Conservation (phyloP, 2,888 invertebrate species). For the Colostygia pectinataria region DNA sequence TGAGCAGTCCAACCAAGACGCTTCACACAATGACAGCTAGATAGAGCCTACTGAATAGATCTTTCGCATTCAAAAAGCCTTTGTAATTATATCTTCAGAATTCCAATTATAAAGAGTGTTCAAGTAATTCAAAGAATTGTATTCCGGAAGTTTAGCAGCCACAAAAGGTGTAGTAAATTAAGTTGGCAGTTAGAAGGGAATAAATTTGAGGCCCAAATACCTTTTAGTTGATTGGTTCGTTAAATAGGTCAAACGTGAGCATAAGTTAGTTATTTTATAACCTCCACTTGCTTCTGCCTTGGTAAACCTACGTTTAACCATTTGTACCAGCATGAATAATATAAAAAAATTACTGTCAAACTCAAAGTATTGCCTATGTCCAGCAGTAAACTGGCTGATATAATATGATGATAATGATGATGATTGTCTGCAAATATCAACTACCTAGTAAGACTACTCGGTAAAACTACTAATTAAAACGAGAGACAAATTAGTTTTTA, state of each 20-base stretch:
- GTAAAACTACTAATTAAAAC: no score
- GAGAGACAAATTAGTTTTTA: no score
- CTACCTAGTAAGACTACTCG: no score
- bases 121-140: slow-evolving; percentile 4
- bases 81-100: slow-evolving; percentile 10
- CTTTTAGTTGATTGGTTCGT: slow-evolving; percentile 25
- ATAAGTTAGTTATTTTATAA: slow-evolving; percentile 16
- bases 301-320: not conserved
- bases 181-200: slow-evolving; percentile 19
- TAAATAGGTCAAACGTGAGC: slow-evolving; percentile 20
- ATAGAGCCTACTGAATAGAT: slow-evolving; percentile 16
- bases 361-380: no score
- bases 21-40: slow-evolving; percentile 9
- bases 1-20: slow-evolving; percentile 17
- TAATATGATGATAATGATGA: no score
- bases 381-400: no score
- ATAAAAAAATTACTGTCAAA: no score
- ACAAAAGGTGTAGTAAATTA: slow-evolving; percentile 18
- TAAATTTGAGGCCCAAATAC: slow-evolving; percentile 20
- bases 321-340: no score
- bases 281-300: not conserved
- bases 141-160: slow-evolving; percentile 6
- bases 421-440: no score
- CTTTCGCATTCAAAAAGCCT: slow-evolving; percentile 6
- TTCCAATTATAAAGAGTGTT: slow-evolving; percentile 2